These are phyloP conservation scores for Sebastolobus alascanus DNA, from an alignment of 2,797 vertebrate genomes.

Conservation along the genomic window DNA sequence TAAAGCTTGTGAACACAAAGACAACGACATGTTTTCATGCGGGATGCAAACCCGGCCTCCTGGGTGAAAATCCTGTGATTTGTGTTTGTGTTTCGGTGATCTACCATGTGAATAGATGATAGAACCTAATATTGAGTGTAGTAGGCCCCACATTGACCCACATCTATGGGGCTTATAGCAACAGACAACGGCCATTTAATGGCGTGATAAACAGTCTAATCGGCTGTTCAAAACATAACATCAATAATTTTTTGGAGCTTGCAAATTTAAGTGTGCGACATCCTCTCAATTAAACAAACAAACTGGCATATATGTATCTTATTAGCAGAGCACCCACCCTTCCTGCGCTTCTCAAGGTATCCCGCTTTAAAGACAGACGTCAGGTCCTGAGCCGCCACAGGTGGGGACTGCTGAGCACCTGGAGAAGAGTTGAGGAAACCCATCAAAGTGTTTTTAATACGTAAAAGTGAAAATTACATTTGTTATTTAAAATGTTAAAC, in stretches of 20 bases:
- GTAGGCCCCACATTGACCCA: too few species aligned
- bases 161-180: too few species aligned
- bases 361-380: conserved; percentile 91
- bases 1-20: too few species aligned
- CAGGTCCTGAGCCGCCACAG: conserved; percentile 94
- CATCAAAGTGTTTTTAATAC: background rate
- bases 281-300: background rate
- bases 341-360: conserved; percentile 97
- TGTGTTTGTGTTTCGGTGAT: too few species aligned
- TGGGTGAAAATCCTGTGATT: too few species aligned
- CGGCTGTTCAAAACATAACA: background rate
- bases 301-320: background rate
- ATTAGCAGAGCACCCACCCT: conserved; percentile 84
- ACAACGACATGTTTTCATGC: too few species aligned
- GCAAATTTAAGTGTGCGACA: background rate
- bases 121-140: too few species aligned
- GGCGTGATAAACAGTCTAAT: too few species aligned
- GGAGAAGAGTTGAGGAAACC: conserved; percentile 37
- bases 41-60: too few species aligned
- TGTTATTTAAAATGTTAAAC: background rate
- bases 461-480: background rate
- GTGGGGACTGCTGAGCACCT: conserved; percentile 89
- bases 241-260: background rate
- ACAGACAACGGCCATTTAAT: too few species aligned
- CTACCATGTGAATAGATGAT: too few species aligned